These are phyloP conservation scores for Dermatemys mawii DNA, from an alignment of 2,113 vertebrate genomes.

Conservation along the genomic window DNA sequence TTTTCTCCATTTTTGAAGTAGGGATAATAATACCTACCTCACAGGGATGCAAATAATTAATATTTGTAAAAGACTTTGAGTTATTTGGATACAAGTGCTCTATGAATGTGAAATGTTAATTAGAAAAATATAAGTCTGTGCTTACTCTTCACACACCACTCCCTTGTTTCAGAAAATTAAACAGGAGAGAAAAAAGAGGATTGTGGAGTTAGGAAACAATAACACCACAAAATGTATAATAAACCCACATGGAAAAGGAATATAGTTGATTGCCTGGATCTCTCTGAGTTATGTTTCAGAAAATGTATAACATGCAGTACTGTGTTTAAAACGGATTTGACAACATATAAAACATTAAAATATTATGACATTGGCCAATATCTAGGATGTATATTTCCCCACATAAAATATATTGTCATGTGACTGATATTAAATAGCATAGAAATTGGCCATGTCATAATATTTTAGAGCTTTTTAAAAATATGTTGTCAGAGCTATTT, in stretches of 20 bases:
- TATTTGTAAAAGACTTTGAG: neutral
- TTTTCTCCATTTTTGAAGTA: neutral
- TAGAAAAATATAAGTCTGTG: neutral
- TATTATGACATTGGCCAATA: slow-evolving; percentile 72
- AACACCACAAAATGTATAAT: slow-evolving; percentile 37
- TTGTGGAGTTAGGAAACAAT: slow-evolving; percentile 2
- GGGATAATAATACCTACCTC: neutral
- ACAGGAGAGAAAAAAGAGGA: neutral
- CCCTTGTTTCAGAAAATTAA: neutral
- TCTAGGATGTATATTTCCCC: slow-evolving; percentile 74
- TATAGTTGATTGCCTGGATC: slow-evolving; percentile 59
- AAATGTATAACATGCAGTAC: slow-evolving; percentile 54
- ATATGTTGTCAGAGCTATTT: slow-evolving; percentile 74
- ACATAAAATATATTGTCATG: slow-evolving; percentile 71
- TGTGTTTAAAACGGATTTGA: slow-evolving; percentile 69
- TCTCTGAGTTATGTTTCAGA: slow-evolving; percentile 63
- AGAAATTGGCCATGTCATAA: slow-evolving; percentile 73
- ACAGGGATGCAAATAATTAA: neutral
- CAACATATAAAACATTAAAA: slow-evolving; percentile 71
- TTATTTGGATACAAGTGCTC: neutral
- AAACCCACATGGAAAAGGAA: slow-evolving; percentile 65
- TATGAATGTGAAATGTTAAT: neutral
- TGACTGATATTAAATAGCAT: slow-evolving; percentile 73
- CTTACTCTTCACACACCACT: neutral
- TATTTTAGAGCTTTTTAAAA: slow-evolving; percentile 67